These are phyloP conservation scores for Chelonoidis abingdonii DNA, from an alignment of 2,113 vertebrate genomes.

Conservation along the genomic window DNA sequence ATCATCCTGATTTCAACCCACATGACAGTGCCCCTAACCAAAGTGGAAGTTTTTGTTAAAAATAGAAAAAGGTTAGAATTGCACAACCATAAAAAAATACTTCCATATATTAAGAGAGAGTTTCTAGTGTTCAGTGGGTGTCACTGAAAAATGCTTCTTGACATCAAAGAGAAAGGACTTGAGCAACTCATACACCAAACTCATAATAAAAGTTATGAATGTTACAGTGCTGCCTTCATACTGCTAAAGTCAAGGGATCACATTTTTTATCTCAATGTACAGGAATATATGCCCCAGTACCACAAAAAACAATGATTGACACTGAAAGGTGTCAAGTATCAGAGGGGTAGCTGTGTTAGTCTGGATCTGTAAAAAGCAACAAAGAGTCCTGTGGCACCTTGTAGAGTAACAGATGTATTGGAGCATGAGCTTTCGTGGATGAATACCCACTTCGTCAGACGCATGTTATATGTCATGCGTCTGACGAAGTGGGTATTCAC, in stretches of 20 bases:
- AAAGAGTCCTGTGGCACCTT: no score
- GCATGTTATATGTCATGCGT: no score
- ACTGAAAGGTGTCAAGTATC: constrained; percentile 5
- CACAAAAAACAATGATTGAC: constrained; percentile 26
- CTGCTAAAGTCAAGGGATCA: background rate
- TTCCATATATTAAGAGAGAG: background rate
- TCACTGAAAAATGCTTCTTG: background rate
- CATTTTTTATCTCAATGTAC: background rate
- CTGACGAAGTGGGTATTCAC: no score
- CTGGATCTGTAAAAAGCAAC: no score
- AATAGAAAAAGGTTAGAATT: constrained; percentile 26
- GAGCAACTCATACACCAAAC: background rate
- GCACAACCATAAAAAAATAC: constrained; percentile 27
- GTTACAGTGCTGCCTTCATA: background rate
- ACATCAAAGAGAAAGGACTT: background rate
- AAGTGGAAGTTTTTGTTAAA: background rate
- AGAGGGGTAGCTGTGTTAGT: no score
- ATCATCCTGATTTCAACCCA: constrained; percentile 66
- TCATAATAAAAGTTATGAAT: background rate
- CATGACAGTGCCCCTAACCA: constrained; percentile 64
- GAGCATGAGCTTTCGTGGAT: no score
- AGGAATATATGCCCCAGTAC: constrained; percentile 24
- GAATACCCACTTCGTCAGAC: no score
- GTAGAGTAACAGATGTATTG: no score
- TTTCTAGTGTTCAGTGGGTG: constrained; percentile 5